These are phyloP conservation scores for Prionchulus punctatus DNA, from an alignment of 2,888 invertebrate species.

Conservation along the genomic window DNA sequence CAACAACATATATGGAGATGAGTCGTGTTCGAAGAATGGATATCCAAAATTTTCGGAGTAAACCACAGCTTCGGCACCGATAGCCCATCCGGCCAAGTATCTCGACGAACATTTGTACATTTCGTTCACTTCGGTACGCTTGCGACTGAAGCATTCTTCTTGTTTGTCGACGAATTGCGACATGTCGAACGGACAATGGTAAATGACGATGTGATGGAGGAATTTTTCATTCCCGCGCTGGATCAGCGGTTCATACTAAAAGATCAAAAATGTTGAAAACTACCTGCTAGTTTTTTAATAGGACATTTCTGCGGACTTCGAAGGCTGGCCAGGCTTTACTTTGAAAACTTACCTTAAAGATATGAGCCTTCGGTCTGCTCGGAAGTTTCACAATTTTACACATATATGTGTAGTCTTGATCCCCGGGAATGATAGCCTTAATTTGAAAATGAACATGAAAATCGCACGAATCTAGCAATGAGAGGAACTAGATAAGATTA, in stretches of 20 bases:
- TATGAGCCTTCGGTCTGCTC: no score
- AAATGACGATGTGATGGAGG: constrained; percentile 96
- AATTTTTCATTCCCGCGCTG: constrained; percentile 61
- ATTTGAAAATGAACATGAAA: no score
- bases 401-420: no score
- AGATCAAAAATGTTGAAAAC: no score
- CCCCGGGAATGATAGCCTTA: no score
- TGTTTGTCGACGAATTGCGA: constrained; percentile 50
- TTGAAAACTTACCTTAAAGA: no score
- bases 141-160: constrained; percentile 61
- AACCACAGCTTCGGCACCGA: constrained; percentile 59
- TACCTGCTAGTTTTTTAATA: no score
- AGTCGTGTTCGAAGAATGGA: constrained; percentile 68
- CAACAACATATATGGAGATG: constrained; percentile 70
- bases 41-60: constrained; percentile 63
- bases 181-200: constrained; percentile 53
- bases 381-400: no score
- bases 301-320: no score
- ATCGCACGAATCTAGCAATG: no score
- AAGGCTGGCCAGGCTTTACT: no score
- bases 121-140: constrained; percentile 57
- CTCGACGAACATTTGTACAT: constrained; percentile 62
- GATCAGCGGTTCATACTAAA: constrained; percentile 68
- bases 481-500: no score
- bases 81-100: constrained; percentile 91